Percentiles rank a stretch among this genome's conserved stretches.
phyloP scores from a whole-genome alignment of 2,113 vertebrate species.

The Hemibates koningsi region DNA sequence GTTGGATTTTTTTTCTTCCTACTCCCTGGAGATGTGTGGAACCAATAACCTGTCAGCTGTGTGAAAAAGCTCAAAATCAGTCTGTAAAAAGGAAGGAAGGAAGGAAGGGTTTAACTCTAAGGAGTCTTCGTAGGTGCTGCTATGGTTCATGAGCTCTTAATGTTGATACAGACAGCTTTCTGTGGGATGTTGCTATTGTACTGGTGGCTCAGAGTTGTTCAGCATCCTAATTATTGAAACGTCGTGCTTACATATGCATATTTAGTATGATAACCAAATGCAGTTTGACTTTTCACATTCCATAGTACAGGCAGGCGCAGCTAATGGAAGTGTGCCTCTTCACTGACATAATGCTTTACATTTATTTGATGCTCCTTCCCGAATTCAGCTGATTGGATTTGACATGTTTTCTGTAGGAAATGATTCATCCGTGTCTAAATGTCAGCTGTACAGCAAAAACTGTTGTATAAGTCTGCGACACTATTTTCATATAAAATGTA shows the following conservation, averaged over 20 bases:
- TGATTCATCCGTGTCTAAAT: constrained; percentile 1
- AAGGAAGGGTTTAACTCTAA: neutral
- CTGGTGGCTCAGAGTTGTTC: neutral
- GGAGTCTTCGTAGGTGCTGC: neutral
- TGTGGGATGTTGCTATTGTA: neutral
- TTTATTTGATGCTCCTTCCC: neutral
- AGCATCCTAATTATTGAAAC: neutral
- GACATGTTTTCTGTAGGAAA: constrained; percentile 1
- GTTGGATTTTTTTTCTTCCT: neutral
- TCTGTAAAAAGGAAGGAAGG: neutral
- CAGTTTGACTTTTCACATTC: neutral
- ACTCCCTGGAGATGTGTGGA: neutral
- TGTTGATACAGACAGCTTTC: neutral
- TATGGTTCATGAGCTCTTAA: neutral
- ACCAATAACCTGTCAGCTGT: neutral
- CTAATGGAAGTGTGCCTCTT: constrained; percentile 2
- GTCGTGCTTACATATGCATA: neutral
- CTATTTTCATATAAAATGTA: constrained; percentile 69
- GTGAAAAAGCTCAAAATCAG: constrained; percentile 5
- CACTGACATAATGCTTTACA: neutral
- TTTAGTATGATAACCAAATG: neutral
- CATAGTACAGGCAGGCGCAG: constrained; percentile 33
- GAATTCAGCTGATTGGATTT: constrained; percentile 10
- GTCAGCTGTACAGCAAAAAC: constrained; percentile 55
- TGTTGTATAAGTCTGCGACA: constrained; percentile 57